These are phyloP conservation scores for Bactericera cockerelli DNA, from an alignment of 1,140 invertebrate species.

Conservation along the genomic window DNA sequence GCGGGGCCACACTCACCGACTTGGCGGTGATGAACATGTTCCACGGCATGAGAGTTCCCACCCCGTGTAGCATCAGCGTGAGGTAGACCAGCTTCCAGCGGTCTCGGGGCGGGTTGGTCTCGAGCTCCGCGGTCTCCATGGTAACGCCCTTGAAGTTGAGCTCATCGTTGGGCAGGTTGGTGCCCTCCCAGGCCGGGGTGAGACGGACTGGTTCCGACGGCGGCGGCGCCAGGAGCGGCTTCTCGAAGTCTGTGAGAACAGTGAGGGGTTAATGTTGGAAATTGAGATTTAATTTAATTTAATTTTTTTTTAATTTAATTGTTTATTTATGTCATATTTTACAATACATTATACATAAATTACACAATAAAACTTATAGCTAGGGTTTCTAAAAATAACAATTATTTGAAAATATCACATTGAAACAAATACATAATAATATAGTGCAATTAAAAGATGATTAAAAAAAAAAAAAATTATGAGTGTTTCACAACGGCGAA, in stretches of 20 bases:
- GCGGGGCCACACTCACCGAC: slow-evolving; percentile 47
- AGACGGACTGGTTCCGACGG: slow-evolving; percentile 57
- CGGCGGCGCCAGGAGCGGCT: slow-evolving; percentile 24
- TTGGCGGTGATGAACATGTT: slow-evolving; percentile 99
- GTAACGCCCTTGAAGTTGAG: slow-evolving; percentile 64
- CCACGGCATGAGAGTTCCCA: slow-evolving; percentile 93
- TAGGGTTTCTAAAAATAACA: no score
- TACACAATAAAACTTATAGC: no score
- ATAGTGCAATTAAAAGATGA: no score
- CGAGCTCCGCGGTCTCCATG: slow-evolving; percentile 51
- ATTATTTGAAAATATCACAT: no score
- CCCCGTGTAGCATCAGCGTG: slow-evolving; percentile 85
- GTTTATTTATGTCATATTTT: no score
- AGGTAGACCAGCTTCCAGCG: slow-evolving; percentile 73
- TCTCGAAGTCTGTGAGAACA: slow-evolving; percentile 20
- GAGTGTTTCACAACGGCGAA: no score
- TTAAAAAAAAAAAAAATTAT: no score
- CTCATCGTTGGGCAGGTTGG: slow-evolving; percentile 64
- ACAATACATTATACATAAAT: no score
- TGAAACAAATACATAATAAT: no score
- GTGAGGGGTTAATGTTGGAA: no score
- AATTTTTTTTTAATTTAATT: no score
- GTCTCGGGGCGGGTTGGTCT: slow-evolving; percentile 61
- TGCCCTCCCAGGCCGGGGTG: slow-evolving; percentile 72
- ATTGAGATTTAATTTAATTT: no score